phyloP scores from a whole-genome alignment of 2,888 invertebrate species.

The Meganola albula region DNA sequence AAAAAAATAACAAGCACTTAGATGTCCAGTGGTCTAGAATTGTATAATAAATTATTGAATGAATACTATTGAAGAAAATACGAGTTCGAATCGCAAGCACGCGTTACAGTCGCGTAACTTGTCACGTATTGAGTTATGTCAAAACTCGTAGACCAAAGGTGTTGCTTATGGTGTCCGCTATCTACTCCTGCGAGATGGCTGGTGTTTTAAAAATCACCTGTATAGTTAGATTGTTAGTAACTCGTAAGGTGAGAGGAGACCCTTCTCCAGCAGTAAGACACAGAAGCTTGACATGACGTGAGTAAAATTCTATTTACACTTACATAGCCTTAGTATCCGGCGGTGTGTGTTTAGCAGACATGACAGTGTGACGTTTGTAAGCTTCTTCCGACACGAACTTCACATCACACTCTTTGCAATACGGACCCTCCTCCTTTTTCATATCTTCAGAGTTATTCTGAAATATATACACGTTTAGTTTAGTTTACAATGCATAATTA shows the following conservation, averaged over 20 bases:
- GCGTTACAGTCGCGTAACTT: no score
- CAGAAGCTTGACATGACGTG: not conserved
- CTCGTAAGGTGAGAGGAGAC: no score
- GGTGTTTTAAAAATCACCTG: no score
- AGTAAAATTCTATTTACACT: constrained; percentile 18
- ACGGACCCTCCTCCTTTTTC: constrained; percentile 37
- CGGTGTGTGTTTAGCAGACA: constrained; percentile 47
- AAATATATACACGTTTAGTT: no score
- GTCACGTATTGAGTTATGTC: no score
- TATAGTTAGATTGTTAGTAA: no score
- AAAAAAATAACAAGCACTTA: not conserved
- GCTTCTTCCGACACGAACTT: constrained; percentile 57
- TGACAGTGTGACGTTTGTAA: constrained; percentile 62
- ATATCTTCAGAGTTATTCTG: constrained; percentile 25
- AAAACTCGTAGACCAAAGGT: no score
- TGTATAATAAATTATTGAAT: not conserved
- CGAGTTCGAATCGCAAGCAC: no score
- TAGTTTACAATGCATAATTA: no score
- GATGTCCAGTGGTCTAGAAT: not conserved
- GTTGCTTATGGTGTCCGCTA: no score
- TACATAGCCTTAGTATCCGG: constrained; percentile 45
- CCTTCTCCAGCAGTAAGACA: not conserved
- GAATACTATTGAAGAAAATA: not conserved
- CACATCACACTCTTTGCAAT: constrained; percentile 59
- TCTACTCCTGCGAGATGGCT: no score